Conservation (phyloP, 2,888 invertebrate genomes). For the Sarcophaga subvicina region DNA sequence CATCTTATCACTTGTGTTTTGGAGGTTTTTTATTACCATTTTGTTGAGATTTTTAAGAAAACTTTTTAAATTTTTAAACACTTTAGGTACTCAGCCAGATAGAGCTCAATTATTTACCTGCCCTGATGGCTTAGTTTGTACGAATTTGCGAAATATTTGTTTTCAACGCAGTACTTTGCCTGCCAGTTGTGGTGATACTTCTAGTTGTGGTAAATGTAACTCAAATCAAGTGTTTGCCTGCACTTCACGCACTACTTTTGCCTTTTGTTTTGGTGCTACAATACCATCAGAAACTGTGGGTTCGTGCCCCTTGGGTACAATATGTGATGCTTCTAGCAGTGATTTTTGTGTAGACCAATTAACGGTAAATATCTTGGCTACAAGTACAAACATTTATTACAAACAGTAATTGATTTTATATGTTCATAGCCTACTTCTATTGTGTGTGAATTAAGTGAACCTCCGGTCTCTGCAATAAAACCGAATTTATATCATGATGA, state of each 20-base stretch:
- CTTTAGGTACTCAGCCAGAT: conserved; percentile 69
- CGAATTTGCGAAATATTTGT: conserved; percentile 76
- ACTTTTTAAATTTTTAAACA: background rate
- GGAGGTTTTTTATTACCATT: conserved; percentile 70
- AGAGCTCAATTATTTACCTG: conserved; percentile 75
- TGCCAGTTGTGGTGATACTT: conserved; percentile 78
- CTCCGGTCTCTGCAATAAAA: background rate
- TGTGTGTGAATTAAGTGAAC: conserved; percentile 60
- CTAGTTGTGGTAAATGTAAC: conserved; percentile 76
- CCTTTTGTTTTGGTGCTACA: conserved; percentile 77
- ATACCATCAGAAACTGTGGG: conserved; percentile 74
- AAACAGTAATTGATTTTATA: background rate
- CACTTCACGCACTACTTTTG: conserved; percentile 76
- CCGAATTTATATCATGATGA: background rate
- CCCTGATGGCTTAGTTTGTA: conserved; percentile 76
- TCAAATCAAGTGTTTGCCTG: conserved; percentile 76
- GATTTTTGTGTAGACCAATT: conserved; percentile 73
- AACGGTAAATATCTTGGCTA: conserved; percentile 49
- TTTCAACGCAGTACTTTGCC: conserved; percentile 76
- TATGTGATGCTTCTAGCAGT: conserved; percentile 75
- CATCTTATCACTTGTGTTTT: conserved; percentile 76
- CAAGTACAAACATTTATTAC: background rate
- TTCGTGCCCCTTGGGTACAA: conserved; percentile 74
- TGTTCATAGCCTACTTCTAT: conserved; percentile 59
- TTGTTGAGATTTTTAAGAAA: background rate